Conservation (phyloP, 2,888 invertebrate species). For the Tenthredo livida region DNA sequence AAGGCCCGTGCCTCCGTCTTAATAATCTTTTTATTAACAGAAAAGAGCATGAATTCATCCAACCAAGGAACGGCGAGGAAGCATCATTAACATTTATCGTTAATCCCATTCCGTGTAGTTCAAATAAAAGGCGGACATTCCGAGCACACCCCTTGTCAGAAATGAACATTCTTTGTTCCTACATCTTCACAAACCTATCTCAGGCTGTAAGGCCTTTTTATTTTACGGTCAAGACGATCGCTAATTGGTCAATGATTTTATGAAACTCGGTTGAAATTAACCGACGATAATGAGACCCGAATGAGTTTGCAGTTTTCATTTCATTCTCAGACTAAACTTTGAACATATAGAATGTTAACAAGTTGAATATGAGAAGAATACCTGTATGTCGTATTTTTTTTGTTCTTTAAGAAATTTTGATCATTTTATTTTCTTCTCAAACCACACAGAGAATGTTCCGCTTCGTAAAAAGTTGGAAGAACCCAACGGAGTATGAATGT, state of each 20-base stretch:
- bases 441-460: neutral
- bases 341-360: neutral
- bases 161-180: neutral
- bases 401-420: neutral
- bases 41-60: neutral
- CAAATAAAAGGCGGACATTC: neutral
- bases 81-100: neutral
- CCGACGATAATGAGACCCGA: neutral
- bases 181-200: neutral
- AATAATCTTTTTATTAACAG: neutral
- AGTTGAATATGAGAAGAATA: neutral
- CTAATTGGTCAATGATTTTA: neutral
- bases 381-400: no score
- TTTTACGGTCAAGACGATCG: neutral
- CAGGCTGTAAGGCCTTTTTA: neutral
- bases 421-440: neutral
- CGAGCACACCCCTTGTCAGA: no score
- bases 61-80: neutral
- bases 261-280: neutral
- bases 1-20: neutral
- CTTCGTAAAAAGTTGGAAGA: neutral
- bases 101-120: constrained; percentile 1
- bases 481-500: neutral
- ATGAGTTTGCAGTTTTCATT: neutral
- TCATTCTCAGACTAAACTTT: neutral